Evolutionary conservation across 1,140 invertebrate genomes (phyloP).

Genomic region (Drosophila truncata): DNA sequence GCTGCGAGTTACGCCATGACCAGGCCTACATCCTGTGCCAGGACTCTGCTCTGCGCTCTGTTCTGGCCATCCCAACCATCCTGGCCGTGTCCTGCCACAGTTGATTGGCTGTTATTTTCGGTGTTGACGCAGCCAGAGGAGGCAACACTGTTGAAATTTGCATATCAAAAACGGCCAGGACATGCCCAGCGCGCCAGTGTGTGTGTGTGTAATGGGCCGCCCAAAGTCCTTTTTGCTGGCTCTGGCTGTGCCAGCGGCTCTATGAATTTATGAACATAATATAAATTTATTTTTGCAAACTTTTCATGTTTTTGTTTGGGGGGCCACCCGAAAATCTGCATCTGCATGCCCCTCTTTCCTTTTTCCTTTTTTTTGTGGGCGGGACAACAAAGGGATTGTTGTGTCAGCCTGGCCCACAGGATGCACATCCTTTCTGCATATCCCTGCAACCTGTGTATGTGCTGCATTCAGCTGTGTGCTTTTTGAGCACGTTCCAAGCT

Average conservation of each 20-base stretch:
- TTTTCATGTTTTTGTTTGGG: conserved; percentile 81
- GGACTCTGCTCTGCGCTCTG: conserved; percentile 3
- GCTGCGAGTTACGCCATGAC: conserved; percentile 66
- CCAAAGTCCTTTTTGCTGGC: conserved; percentile 62
- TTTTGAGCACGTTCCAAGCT: conserved; percentile 80
- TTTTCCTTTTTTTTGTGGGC: not conserved
- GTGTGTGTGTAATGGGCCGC: conserved; percentile 61
- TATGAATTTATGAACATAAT: conserved; percentile 85
- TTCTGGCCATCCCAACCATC: not conserved
- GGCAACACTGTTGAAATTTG: conserved; percentile 76
- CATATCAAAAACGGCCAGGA: conserved; percentile 79
- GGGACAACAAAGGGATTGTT: conserved; percentile 78
- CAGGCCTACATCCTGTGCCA: conserved; percentile 44
- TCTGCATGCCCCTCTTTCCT: conserved; percentile 12
- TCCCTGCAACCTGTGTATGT: conserved; percentile 30
- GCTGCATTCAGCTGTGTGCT: conserved; percentile 70
- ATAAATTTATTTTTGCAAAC: conserved; percentile 85
- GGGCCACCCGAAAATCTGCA: conserved; percentile 65
- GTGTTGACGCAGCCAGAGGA: conserved; percentile 71
- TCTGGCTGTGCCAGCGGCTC: conserved; percentile 59
- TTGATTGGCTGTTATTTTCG: conserved; percentile 85
- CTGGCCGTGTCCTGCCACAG: conserved; percentile 68
- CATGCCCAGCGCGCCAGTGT: conserved; percentile 13
- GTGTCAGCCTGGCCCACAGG: conserved; percentile 58
- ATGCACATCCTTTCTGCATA: conserved; percentile 32